Percentiles rank a stretch among this genome's conserved stretches.
Evolutionary conservation across 2,888 invertebrate genomes (phyloP).

Genomic region (Meghimatium bilineatum): DNA sequence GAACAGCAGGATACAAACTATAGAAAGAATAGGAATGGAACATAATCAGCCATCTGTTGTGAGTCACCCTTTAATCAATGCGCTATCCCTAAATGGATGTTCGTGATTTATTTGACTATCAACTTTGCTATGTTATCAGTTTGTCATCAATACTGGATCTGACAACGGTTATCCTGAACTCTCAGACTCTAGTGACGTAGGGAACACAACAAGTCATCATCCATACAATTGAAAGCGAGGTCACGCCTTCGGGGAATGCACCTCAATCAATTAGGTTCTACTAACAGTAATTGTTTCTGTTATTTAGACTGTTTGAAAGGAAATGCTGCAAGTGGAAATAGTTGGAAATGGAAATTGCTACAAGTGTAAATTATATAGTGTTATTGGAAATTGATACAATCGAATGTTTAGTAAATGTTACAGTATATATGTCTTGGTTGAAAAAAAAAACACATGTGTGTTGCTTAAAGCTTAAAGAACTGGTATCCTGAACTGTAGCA

Average conservation of each 20-base stretch:
- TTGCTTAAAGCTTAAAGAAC: no score
- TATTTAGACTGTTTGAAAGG: no score
- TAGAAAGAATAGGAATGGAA: neutral
- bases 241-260: neutral
- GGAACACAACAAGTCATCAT: slow-evolving; percentile 5
- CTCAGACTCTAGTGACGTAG: neutral
- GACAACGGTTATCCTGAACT: neutral
- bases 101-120: slow-evolving; percentile 1
- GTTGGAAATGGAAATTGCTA: no score
- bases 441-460: no score
- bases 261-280: no score
- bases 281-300: no score
- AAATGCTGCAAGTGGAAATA: no score
- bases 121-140: slow-evolving; percentile 7
- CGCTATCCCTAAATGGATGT: neutral
- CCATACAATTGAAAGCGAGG: neutral
- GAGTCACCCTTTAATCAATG: neutral
- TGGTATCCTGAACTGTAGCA: no score
- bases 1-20: neutral
- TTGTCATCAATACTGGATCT: neutral
- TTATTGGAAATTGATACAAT: no score
- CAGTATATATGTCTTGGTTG: no score
- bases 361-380: no score
- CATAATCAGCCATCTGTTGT: neutral
- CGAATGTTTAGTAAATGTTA: no score